Evolutionary conservation across 2,113 vertebrate species (phyloP), one percentile per base, ranked within the genome.

Genomic region (Cynocephalus volans): DNA sequence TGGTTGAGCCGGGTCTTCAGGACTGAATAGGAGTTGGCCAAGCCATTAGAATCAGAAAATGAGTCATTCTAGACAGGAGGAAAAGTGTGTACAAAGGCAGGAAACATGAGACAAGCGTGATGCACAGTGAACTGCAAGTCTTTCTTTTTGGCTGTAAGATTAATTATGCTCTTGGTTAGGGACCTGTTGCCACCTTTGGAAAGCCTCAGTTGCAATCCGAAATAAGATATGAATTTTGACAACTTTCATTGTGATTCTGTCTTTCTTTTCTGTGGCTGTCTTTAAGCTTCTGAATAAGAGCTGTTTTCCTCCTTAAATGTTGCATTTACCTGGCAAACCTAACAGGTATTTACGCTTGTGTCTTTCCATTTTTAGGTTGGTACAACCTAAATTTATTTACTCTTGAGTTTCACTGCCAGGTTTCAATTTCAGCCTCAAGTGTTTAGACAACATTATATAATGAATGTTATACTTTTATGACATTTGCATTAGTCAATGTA

Each of bases 391-490:
- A 48, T 69, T 65, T 95, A 75, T 76, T 96, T 94, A 60, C 54
- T 93, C 60, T 83, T 93, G n/a, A 14, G 52, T 95, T 92, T 92
- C 76, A 21, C 75, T 69, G 60, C 84, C 79, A 92, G 56, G 60
- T 86, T 88, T 90, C 58, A 73, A 56, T 93, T 83, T 96, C 82
- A 93, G 85, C 85, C 60, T 82, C 52, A 18, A 67, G 76, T 93
- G 88, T 97, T 96, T 70, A 65, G 83, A 72, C 73, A 96, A 58
- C 54, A 70, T 77, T 70, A 24, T 67, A 24, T 36, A 79, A 90
- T 95, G 50, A 92, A 26, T 89, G 80, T 60, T 84, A 45, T 8
- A 54, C 54, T 80, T 94, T 86, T n/a, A 41, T 50, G 92, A 75
- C 56, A 45, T 91, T 85, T 87, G 54, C 83, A 86, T 88, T 75